Evolutionary conservation across 1,140 invertebrate genomes (phyloP), one percentile per base, ranked within the genome.

Genomic region (Aphidius gifuensis): DNA sequence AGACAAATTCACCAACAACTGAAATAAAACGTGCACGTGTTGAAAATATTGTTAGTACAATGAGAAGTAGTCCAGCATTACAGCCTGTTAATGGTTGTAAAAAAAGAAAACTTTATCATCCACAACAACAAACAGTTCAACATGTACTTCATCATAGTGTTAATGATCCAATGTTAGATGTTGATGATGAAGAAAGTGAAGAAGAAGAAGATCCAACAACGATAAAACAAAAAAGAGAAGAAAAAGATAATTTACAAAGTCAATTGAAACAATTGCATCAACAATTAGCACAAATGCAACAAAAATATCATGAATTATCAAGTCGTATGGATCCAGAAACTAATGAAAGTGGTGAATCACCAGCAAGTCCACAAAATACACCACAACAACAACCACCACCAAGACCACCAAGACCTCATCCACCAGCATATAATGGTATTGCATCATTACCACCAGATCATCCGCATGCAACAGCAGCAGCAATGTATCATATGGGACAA

Each of bases 91-190:
- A 93, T 78, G 94, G 92, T 48, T 97, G 92, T 82, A 96, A 96
- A 77, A 98, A 98, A 82, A 85, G 96, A 23, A 98, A 98, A 79
- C 84, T 97, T n/a, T 97, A 97, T 75, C 93, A 97, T 70, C 96
- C 96, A 1, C 93, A 96, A 74, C 94, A 97, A 71, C 93, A 96
- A 74, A 79, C 76, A 5, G 76, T 76, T 23, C 78, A 81, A 64
- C 78, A 78, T 61, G 76, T 77, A 44, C 67, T 76, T 48, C 79
- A 81, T 21, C 78, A 79, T 49, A 66, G 66, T 51, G 92, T 94
- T 72, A 88, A 80, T 70, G 87, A 87, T 62, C 85, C 85, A 32
- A 87, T 90, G 66, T 78, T 89, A 23, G 91, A 90, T 72, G 84
- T 89, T 68, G 88, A 89, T 6, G 89, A 91, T 60, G 89, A 87